phyloP scores from a whole-genome alignment of 2,888 invertebrate species.

The Ectemnius continuus region DNA sequence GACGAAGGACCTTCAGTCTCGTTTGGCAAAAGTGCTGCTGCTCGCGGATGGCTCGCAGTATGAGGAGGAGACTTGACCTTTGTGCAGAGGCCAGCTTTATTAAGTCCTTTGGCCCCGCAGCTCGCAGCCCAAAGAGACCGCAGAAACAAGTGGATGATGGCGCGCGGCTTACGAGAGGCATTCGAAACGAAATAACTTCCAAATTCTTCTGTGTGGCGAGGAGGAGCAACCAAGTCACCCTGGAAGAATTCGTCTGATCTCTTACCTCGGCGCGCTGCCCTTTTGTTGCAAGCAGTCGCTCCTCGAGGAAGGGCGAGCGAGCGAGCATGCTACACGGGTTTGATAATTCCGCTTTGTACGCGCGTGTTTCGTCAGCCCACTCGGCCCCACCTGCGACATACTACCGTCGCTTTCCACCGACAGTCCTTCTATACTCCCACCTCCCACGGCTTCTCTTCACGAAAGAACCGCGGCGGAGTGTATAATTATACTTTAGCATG shows the following conservation, averaged over 20 bases:
- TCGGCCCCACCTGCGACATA: background rate
- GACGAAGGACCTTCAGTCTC: constrained; percentile 35
- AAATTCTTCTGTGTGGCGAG: constrained; percentile 57
- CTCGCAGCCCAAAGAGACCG: constrained; percentile 40
- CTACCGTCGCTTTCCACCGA: background rate
- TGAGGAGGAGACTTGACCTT: constrained; percentile 69
- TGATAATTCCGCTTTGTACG: constrained; percentile 9
- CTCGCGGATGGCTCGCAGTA: constrained; percentile 58
- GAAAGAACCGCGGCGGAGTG: background rate
- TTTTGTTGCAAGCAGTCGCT: constrained; percentile 1
- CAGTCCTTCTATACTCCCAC: background rate
- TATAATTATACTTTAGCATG: background rate
- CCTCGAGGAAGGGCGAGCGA: no score
- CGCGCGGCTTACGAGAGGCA: constrained; percentile 47
- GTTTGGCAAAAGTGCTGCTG: constrained; percentile 55
- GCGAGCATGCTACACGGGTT: background rate
- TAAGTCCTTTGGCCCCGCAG: constrained; percentile 66
- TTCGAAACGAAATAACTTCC: constrained; percentile 67
- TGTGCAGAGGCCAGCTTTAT: constrained; percentile 71
- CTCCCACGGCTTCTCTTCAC: background rate
- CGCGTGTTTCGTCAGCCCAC: background rate
- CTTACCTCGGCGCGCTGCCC: constrained; percentile 22
- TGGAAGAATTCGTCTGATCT: constrained; percentile 51
- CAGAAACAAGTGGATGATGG: constrained; percentile 54
- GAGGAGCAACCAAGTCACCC: constrained; percentile 27